Evolutionary conservation across 2,888 invertebrate genomes (phyloP).

Genomic region (Cancer borealis): DNA sequence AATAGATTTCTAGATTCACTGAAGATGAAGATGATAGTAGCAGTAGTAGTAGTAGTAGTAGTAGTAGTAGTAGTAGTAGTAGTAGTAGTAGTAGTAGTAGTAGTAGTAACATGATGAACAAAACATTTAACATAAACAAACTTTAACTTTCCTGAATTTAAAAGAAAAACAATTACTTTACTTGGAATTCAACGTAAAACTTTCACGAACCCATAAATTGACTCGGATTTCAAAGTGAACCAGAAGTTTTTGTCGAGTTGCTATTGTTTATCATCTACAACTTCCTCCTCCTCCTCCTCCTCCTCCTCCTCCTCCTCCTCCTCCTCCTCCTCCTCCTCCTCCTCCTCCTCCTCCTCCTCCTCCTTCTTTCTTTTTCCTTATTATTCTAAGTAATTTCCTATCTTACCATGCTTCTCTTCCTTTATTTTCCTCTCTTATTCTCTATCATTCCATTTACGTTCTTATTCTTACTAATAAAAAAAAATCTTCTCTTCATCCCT

Average conservation of each 20-base stretch:
- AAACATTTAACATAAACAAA: not conserved
- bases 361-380: not conserved
- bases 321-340: not conserved
- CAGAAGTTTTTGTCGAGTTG: not conserved
- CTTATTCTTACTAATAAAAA: too few relatives aligned
- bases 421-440: not conserved
- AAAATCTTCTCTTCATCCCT: not conserved
- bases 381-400: not conserved
- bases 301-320: not conserved
- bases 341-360: not conserved
- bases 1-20: not conserved
- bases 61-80: not conserved
- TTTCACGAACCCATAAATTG: not conserved
- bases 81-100: not conserved
- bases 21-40: not conserved
- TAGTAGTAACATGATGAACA: not conserved
- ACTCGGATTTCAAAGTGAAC: not conserved
- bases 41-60: not conserved
- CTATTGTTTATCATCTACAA: not conserved
- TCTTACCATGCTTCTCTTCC: not conserved
- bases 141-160: not conserved
- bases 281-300: not conserved
- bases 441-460: not conserved
- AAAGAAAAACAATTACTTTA: not conserved
- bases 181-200: not conserved